Percentiles rank a stretch among this genome's conserved stretches.
phyloP scores from a whole-genome alignment of 37 sponge, comb jelly and placozoan species.

The Haliclona indistincta region DNA sequence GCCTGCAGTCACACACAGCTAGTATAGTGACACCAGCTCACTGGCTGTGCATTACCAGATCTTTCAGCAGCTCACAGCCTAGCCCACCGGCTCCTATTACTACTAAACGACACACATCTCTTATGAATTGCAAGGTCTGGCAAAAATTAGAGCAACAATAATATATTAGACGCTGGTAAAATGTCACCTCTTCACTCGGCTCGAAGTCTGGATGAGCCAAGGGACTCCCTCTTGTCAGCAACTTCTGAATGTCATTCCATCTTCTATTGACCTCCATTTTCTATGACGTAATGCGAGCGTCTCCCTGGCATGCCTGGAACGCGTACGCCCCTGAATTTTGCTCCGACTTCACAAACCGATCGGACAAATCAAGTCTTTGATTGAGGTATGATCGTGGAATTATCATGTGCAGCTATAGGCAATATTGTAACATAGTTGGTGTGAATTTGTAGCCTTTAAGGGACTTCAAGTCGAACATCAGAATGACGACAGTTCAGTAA shows the following conservation, averaged over 20 bases:
- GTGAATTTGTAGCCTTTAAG: too few species aligned
- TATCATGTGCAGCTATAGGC: too few species aligned
- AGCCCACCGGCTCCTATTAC: conserved; percentile 99
- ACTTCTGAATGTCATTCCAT: conserved; percentile 60
- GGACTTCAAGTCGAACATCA: too few species aligned
- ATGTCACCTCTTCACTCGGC: conserved; percentile 71
- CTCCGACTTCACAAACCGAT: too few species aligned
- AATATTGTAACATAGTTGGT: too few species aligned
- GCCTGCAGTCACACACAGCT: conserved; percentile 34
- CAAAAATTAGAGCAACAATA: not conserved
- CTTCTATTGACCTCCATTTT: too few species aligned
- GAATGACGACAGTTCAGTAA: too few species aligned
- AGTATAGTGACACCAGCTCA: not conserved
- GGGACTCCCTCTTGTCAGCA: conserved; percentile 72
- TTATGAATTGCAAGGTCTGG: conserved; percentile 75
- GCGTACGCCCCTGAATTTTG: too few species aligned
- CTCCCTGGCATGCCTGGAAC: too few species aligned
- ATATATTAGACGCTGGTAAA: not conserved
- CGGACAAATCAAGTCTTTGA: too few species aligned
- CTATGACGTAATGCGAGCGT: too few species aligned
- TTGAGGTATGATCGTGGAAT: too few species aligned
- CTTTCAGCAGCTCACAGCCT: conserved; percentile 96
- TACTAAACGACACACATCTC: conserved; percentile 75
- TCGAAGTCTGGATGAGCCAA: conserved; percentile 82
- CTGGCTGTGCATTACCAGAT: conserved; percentile 53